Evolutionary conservation across 1,140 invertebrate species (phyloP).

Genomic region (Sitophilus oryzae): DNA sequence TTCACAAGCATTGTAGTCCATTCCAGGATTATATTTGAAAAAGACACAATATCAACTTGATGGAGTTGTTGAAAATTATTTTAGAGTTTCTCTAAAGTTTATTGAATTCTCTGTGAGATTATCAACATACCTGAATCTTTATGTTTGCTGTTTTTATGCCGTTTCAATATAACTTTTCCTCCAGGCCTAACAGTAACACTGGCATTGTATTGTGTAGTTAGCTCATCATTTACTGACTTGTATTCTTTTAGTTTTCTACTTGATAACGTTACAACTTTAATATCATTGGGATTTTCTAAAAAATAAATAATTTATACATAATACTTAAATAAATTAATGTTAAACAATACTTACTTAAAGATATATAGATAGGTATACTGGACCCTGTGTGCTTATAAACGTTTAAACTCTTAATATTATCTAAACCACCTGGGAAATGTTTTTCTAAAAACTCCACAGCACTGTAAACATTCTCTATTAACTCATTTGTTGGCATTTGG

Average conservation of each 20-base stretch:
- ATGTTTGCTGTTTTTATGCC: too few relatives aligned
- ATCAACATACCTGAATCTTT: too few relatives aligned
- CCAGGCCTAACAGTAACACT: slow-evolving; percentile 51
- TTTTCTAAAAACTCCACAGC: slow-evolving; percentile 47
- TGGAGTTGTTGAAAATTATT: too few relatives aligned
- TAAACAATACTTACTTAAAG: slow-evolving; percentile 56
- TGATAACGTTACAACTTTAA: slow-evolving; percentile 38
- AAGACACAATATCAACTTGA: too few relatives aligned
- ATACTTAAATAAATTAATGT: too few relatives aligned
- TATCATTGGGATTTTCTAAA: slow-evolving; percentile 46
- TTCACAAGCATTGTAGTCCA: too few relatives aligned
- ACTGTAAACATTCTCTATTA: slow-evolving; percentile 54
- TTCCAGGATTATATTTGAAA: too few relatives aligned
- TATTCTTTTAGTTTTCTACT: slow-evolving; percentile 51
- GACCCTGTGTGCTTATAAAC: slow-evolving; percentile 48
- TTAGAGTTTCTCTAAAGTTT: too few relatives aligned
- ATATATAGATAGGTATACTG: slow-evolving; percentile 56
- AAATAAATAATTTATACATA: slow-evolving; percentile 26
- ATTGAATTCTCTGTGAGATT: too few relatives aligned
- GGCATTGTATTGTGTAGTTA: slow-evolving; percentile 49
- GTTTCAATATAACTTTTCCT: slow-evolving; percentile 45
- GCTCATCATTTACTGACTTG: slow-evolving; percentile 50
- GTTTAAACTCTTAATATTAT: slow-evolving; percentile 54
- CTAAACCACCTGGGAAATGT: slow-evolving; percentile 57
- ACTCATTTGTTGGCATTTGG: slow-evolving; percentile 47